Base-by-base conservation (phyloP, 2,888 invertebrate genomes). In the Noctua janthina region DNA sequence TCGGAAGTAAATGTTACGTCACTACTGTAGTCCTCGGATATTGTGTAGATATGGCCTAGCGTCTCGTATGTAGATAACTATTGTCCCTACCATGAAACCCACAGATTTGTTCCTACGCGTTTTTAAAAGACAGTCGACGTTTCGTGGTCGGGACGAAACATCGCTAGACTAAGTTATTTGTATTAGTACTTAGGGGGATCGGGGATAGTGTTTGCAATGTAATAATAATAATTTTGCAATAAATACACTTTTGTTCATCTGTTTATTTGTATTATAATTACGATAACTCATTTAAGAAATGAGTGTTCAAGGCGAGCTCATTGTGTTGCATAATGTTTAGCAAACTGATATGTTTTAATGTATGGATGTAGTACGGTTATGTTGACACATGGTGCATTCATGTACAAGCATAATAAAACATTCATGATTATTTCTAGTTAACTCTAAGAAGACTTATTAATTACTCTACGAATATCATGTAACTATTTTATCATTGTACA, bases 111-210 rank as follows among this genome's bases (percentile, higher is more conserved):
- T 87, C 77, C 70, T 83, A 78, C 73, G 62, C 81, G 43, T 83
- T 81, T 84, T 72, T 71, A 88, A 86, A 88, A 88, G 81, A 89
- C 84, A 81, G 74, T 83, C 70, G 62, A 51, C 15, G 84, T 78
- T 81, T 83, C 78, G 74, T 74, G 87, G 82, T 72, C 54, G 87
- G 83, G 85, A 81, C 85, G 74, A 77, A 74, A 80, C 77, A 85
- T 90, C 90, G 88, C 90, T 93, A 93, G 92, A 85, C 89, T 93
- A 93, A 94, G 93, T 90, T 92, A 90, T 93, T 91, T 91, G 91
- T 93, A 81, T 92, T 95, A 95, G 96, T 96, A 96, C 95, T 96
- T 96, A 96, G 95, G 91, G 93, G 93, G 91, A 91, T 89, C 79
- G 93, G 93, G 94, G 91, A 88, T 92, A 91, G 89, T 89, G 91